phyloP scores from a whole-genome alignment of 2,113 vertebrate species.

The Falcunculus frontatus region DNA sequence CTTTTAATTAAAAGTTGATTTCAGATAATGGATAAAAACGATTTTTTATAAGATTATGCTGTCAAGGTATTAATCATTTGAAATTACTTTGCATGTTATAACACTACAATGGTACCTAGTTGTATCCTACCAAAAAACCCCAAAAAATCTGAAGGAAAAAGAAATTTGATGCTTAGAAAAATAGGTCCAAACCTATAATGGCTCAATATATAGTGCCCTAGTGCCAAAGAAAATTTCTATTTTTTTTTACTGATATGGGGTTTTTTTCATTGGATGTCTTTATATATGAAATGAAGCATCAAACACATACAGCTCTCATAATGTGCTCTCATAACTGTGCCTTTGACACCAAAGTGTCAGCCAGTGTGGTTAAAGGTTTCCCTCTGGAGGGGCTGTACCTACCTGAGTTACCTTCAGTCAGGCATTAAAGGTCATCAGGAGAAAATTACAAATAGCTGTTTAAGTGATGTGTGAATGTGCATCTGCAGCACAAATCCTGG shows the following conservation, averaged over 20 bases:
- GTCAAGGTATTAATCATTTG: slow-evolving; percentile 6
- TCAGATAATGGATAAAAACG: neutral
- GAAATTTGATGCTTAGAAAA: neutral
- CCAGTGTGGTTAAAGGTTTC: neutral
- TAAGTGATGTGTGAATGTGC: neutral
- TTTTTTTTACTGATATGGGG: neutral
- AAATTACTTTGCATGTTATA: neutral
- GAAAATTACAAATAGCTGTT: neutral
- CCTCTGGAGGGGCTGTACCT: neutral
- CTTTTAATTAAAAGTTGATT: slow-evolving; percentile 55
- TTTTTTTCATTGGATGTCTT: neutral
- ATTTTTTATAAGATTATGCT: neutral
- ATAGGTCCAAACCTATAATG: neutral
- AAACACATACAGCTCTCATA: neutral
- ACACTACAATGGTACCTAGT: neutral
- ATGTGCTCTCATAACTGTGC: neutral
- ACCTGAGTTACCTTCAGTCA: neutral
- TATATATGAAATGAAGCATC: neutral
- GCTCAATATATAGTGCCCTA: neutral
- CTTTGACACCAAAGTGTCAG: neutral
- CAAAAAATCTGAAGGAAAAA: neutral
- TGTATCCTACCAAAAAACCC: neutral
- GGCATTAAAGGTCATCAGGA: neutral
- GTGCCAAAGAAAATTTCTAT: neutral
- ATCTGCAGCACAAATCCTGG: neutral